Percentiles rank a stretch among this genome's conserved stretches.
These are phyloP conservation scores for Pangasianodon gigas DNA, from an alignment of 2,113 vertebrate species.

Conservation along the genomic window DNA sequence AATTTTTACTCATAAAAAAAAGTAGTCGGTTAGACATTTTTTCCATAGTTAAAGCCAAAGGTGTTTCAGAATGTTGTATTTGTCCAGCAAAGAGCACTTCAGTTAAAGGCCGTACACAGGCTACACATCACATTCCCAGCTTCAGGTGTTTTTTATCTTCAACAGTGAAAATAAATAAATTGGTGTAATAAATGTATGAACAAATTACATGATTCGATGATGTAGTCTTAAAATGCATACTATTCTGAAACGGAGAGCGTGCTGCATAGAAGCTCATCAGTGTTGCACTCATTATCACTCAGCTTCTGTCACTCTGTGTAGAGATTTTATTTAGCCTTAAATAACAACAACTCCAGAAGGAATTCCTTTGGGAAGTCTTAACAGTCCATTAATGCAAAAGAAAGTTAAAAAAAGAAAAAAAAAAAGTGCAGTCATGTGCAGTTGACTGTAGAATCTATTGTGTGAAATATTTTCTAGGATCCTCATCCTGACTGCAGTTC, in stretches of 20 bases:
- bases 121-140: too few relatives aligned
- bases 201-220: neutral
- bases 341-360: neutral
- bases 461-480: neutral
- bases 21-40: too few relatives aligned
- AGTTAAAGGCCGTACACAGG: too few relatives aligned
- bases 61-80: neutral
- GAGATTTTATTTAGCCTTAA: neutral
- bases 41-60: neutral
- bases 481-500: neutral
- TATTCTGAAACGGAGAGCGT: too few relatives aligned
- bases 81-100: too few relatives aligned
- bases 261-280: too few relatives aligned
- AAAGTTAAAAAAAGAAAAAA: neutral
- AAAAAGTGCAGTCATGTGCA: neutral
- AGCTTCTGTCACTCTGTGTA: neutral
- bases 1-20: too few relatives aligned
- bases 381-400: neutral
- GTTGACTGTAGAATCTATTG: neutral
- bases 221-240: too few relatives aligned
- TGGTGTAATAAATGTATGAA: neutral
- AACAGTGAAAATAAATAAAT: too few relatives aligned
- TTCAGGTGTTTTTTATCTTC: too few relatives aligned
- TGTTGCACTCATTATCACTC: too few relatives aligned
- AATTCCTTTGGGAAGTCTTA: neutral